Conservation (phyloP, 2,797 vertebrate species). For the Hyperoplus immaculatus region DNA sequence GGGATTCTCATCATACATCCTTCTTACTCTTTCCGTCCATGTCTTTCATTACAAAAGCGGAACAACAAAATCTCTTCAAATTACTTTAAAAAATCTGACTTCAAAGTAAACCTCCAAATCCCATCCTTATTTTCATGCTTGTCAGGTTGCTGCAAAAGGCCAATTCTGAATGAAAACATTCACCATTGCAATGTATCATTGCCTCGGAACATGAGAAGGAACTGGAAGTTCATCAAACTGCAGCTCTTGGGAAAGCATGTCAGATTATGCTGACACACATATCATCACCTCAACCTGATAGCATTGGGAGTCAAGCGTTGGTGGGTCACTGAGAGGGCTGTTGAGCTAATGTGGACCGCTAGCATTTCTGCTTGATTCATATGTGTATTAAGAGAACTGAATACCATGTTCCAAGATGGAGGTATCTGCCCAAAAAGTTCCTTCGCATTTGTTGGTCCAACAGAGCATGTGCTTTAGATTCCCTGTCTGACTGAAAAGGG, state of each 20-base stretch:
- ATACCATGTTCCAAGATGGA: not conserved
- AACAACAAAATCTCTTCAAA: slow-evolving; percentile 51
- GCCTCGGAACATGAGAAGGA: slow-evolving; percentile 54
- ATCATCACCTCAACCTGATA: slow-evolving; percentile 38
- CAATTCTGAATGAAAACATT: slow-evolving; percentile 62
- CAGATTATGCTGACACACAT: slow-evolving; percentile 59
- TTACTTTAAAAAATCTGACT: slow-evolving; percentile 38
- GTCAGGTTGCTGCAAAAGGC: slow-evolving; percentile 53
- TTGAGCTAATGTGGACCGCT: slow-evolving; percentile 29
- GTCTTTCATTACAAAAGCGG: slow-evolving; percentile 49
- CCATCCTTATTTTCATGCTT: slow-evolving; percentile 57
- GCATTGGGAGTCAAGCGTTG: slow-evolving; percentile 18
- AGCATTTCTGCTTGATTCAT: not conserved
- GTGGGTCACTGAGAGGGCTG: slow-evolving; percentile 35
- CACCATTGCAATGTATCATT: slow-evolving; percentile 29
- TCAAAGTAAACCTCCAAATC: slow-evolving; percentile 46
- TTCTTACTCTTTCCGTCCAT: slow-evolving; percentile 37
- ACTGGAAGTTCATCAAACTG: slow-evolving; percentile 66
- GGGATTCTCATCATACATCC: slow-evolving; percentile 38
- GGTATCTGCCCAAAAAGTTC: not conserved
- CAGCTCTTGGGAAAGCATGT: slow-evolving; percentile 60
- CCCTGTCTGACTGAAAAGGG: not conserved
- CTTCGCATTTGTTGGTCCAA: not conserved
- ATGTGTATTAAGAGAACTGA: not conserved
- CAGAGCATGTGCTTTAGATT: not conserved